A percentile compares a stretch with the other conserved stretches of the same genome.
Evolutionary conservation across 2,797 vertebrate genomes (phyloP).

Genomic region (Chaenodraco wilsoni): DNA sequence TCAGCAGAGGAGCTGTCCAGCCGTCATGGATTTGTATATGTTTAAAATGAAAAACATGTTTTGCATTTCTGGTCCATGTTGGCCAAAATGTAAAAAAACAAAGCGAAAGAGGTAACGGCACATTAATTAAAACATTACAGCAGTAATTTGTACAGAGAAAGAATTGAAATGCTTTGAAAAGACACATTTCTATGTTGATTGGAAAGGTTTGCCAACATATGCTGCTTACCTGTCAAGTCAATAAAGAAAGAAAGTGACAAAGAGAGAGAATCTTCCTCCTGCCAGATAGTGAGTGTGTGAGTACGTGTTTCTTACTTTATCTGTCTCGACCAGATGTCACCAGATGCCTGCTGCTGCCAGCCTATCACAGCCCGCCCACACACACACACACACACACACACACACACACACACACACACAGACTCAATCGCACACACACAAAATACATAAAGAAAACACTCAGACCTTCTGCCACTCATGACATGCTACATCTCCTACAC

Average conservation of each 20-base stretch:
- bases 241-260: constrained; percentile 29
- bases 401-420: constrained; percentile 13
- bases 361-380: constrained; percentile 60
- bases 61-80: background rate
- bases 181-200: background rate
- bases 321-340: constrained; percentile 76
- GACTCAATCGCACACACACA: constrained; percentile 6
- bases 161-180: background rate
- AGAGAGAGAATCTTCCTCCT: constrained; percentile 42
- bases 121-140: background rate
- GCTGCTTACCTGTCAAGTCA: constrained; percentile 36
- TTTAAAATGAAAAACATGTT: background rate
- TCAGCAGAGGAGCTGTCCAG: background rate
- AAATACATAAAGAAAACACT: constrained; percentile 27
- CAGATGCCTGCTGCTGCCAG: constrained; percentile 70
- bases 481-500: constrained; percentile 57
- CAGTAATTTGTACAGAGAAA: background rate
- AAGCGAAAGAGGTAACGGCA: background rate
- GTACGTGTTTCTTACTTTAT: constrained; percentile 74
- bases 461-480: constrained; percentile 43
- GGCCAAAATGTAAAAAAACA: background rate
- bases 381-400: constrained; percentile 16
- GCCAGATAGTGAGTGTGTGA: constrained; percentile 63
- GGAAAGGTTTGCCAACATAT: constrained; percentile 18
- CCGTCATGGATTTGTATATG: background rate